Base-by-base conservation (phyloP, 2,113 vertebrate species). In the Perognathus longimembris region DNA sequence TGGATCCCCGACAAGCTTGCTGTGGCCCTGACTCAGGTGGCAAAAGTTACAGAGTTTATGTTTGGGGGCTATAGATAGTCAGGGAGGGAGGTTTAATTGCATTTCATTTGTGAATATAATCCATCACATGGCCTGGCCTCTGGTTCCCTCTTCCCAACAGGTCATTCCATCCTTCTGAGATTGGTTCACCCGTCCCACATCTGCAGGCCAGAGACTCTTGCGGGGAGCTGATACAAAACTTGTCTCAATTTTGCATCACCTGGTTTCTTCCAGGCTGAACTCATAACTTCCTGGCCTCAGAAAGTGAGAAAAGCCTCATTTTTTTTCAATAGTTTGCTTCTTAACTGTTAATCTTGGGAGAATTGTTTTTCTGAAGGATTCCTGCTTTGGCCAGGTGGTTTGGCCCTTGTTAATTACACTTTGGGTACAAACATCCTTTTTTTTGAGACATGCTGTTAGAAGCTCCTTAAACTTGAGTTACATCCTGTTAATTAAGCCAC, bases 51-150 rank as follows among this genome's bases (percentile, higher is more conserved):
- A 76, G 45, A 66, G 71, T 45, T 45, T 45, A 89, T 67, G 75
- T 71, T 54, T 54, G 50, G 50, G 50, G 14, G 50, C 50, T 54
- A 54, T 75, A 80, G 24, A 85, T 36, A 91, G 84, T 70, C 34
- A 38, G 34, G 63, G 75, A 40, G 34, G 69, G 75, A 92, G 71
- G 64, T 92, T 85, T 85, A 85, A 96, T 93, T 86, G 91, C 80
- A 59, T 86, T 50, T 85, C 76, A 61, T 64, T 81, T 88, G 30
- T 75, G 28, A 64, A 78, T 78, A 79, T 63, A 91, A 89, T 89
- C 36, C 38, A 61, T 59, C 21, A 64, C 42, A 40, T 17, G 2
- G 26, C 64, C 24, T 45, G 64, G 50, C 15, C 12, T 80, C 8
- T 7, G n/a, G 34, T 4, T 82, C 20, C 63, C 3, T 28, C 88